These are phyloP conservation scores for Perizoma affinitatum DNA, from an alignment of 2,888 invertebrate genomes.

Conservation along the genomic window DNA sequence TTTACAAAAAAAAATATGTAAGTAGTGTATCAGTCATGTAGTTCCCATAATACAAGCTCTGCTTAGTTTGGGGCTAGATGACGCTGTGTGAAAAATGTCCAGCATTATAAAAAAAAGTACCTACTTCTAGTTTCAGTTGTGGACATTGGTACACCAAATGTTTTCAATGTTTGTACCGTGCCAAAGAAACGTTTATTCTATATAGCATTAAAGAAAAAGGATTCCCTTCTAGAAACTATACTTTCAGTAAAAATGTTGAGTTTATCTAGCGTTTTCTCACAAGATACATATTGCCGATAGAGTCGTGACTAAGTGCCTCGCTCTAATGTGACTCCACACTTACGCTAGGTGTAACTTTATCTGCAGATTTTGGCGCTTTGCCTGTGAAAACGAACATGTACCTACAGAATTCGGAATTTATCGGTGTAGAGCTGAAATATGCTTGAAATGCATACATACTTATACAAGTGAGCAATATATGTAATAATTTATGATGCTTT, in stretches of 20 bases:
- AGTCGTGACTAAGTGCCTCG: constrained; percentile 19
- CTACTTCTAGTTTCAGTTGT: too few relatives aligned
- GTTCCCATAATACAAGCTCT: too few relatives aligned
- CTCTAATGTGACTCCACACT: constrained; percentile 26
- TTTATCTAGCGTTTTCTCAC: background rate
- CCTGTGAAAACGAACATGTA: constrained; percentile 19
- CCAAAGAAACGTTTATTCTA: too few relatives aligned
- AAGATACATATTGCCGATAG: constrained; percentile 17
- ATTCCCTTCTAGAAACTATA: too few relatives aligned
- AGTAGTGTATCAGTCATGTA: too few relatives aligned
- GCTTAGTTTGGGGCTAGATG: too few relatives aligned
- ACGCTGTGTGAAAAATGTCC: too few relatives aligned
- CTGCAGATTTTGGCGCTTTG: constrained; percentile 30
- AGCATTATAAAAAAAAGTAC: too few relatives aligned
- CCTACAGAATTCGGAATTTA: constrained; percentile 17
- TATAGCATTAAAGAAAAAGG: too few relatives aligned
- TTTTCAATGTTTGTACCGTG: too few relatives aligned
- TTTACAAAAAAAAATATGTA: too few relatives aligned
- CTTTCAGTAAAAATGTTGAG: constrained; percentile 1
- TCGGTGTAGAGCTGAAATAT: constrained; percentile 14
- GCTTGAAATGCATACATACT: background rate
- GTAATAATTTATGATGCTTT: background rate
- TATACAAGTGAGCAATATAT: background rate
- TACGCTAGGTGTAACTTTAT: constrained; percentile 32
- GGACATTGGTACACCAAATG: too few relatives aligned